A percentile compares a stretch with the other conserved stretches of the same genome.
These are phyloP conservation scores for Aix galericulata DNA, from an alignment of 2,113 vertebrate genomes.

Conservation along the genomic window DNA sequence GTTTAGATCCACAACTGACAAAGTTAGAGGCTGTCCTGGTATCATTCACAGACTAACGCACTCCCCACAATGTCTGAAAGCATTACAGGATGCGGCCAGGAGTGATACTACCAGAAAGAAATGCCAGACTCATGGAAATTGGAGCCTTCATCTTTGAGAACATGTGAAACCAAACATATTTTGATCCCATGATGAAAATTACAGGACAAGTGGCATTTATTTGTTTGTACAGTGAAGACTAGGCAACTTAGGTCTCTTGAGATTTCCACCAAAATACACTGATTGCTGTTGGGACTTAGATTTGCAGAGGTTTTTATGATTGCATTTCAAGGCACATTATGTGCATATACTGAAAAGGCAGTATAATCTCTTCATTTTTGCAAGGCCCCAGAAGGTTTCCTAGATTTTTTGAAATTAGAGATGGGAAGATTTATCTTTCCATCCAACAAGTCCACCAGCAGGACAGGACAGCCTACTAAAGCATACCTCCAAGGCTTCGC, in stretches of 20 bases:
- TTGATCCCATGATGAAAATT: constrained; percentile 27
- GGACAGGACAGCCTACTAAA: background rate
- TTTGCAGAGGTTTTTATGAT: background rate
- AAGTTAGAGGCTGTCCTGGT: background rate
- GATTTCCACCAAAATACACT: constrained; percentile 21
- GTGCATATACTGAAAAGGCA: background rate
- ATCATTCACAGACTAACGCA: background rate
- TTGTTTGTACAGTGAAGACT: constrained; percentile 23
- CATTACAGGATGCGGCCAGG: background rate
- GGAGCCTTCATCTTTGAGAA: background rate
- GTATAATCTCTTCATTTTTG: background rate
- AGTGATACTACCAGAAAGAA: background rate
- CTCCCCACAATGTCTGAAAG: background rate
- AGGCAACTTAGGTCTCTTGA: constrained; percentile 19
- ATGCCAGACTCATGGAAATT: background rate
- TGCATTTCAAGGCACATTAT: constrained; percentile 42
- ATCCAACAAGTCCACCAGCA: background rate
- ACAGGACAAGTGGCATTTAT: constrained; percentile 39
- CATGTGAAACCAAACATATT: background rate
- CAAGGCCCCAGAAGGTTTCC: background rate
- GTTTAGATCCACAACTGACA: background rate
- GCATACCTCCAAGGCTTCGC: background rate
- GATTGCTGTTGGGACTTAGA: constrained; percentile 32
- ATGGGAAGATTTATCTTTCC: background rate
- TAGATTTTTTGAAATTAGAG: background rate